Evolutionary conservation across 2,888 invertebrate species (phyloP).

Genomic region (Creontiades dilutus): DNA sequence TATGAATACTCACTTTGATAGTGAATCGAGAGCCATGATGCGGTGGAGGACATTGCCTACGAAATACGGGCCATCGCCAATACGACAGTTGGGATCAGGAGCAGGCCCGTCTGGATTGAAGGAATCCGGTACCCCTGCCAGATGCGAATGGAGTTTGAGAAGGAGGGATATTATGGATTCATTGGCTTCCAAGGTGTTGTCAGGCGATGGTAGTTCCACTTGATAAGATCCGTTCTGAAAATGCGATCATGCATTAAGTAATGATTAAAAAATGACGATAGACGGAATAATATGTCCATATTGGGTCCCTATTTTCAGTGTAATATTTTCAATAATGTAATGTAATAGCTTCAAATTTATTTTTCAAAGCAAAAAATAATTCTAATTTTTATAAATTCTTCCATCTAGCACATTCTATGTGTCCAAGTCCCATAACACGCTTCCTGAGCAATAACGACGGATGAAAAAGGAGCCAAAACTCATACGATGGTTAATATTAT

Average conservation of each 20-base stretch:
- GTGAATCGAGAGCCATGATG: slow-evolving; percentile 85
- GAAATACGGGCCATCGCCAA: slow-evolving; percentile 84
- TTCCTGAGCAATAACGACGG: no score
- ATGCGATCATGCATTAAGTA: background rate
- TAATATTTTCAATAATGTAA: no score
- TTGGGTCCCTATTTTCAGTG: background rate
- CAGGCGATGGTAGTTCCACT: slow-evolving; percentile 73
- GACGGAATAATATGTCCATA: background rate
- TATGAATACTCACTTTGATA: slow-evolving; percentile 79
- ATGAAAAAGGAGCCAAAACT: no score
- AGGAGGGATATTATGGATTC: slow-evolving; percentile 94
- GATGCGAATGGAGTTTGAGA: slow-evolving; percentile 92
- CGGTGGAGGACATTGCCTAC: slow-evolving; percentile 89
- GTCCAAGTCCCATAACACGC: no score
- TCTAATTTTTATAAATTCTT: no score
- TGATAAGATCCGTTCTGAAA: slow-evolving; percentile 70
- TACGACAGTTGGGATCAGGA: slow-evolving; percentile 73
- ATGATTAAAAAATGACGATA: background rate
- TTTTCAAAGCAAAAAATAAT: no score
- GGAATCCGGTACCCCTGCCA: slow-evolving; percentile 90
- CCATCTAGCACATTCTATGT: no score
- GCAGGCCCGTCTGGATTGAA: slow-evolving; percentile 80
- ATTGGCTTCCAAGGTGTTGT: slow-evolving; percentile 82
- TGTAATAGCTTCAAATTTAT: no score
- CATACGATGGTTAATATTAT: no score